Evolutionary conservation across 2,888 invertebrate genomes (phyloP).

Genomic region (Papilio gigon): DNA sequence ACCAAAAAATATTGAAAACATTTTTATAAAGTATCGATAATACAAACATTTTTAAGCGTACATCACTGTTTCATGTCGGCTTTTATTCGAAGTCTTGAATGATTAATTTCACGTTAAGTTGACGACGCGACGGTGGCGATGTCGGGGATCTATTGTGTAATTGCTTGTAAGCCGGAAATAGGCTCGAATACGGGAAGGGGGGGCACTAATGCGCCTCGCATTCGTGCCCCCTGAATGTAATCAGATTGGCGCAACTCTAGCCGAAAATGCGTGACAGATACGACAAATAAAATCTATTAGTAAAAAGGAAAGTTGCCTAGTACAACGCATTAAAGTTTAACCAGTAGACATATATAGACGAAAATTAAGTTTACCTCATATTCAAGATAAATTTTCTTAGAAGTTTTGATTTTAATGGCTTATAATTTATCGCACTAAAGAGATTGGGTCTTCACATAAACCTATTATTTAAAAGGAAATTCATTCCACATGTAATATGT

Average conservation of each 20-base stretch:
- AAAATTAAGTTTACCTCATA: background rate
- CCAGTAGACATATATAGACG: background rate
- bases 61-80: constrained; percentile 30
- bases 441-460: background rate
- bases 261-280: constrained; percentile 10
- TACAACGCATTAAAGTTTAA: background rate
- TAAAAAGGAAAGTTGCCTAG: background rate
- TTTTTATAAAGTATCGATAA: constrained; percentile 29
- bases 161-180: constrained; percentile 38
- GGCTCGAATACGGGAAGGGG: constrained; percentile 5
- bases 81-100: constrained; percentile 43
- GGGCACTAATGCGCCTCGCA: background rate
- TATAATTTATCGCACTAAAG: background rate
- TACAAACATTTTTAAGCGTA: constrained; percentile 6
- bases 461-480: background rate
- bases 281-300: constrained; percentile 11
- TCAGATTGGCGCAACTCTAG: constrained; percentile 20
- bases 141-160: constrained; percentile 34
- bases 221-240: constrained; percentile 8
- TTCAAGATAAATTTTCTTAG: background rate
- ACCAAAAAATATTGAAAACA: no score
- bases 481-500: background rate
- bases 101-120: constrained; percentile 43
- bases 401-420: no score
- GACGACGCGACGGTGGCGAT: constrained; percentile 37